Base-by-base conservation (phyloP, 1,140 invertebrate genomes). In the Ditylenchus dipsaci region DNA sequence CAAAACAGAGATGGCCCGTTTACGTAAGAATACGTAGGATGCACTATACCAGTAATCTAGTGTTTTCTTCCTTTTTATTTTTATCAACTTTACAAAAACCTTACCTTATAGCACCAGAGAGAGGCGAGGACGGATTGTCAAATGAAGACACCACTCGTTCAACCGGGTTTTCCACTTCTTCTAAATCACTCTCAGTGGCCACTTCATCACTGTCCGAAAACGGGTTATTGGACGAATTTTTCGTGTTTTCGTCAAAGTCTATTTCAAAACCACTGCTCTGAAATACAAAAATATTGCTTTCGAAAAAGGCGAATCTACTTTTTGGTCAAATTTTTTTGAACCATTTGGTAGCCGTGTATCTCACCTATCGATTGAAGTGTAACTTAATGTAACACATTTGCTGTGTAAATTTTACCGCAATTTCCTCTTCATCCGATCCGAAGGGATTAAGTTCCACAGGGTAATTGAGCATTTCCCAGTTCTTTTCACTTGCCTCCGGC, bases 201-300 rank as follows among this genome's bases (percentile, higher is more conserved):
- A 56, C 63, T n/a, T 65, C 63, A 56, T 56, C 42, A 58, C 42
- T 58, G 26, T 65, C 63, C 19, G 63, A 65, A 29, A 65, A 65
- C 7, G 63, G 63, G 45, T 65, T 65, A n/a, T 65, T 65, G 17
- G 63, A 65, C 3, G 59, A 61, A 33, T 3, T 30, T n/a, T 61
- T 61, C 8, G 29, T 43, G n/a, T 3, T 65, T 58, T 65, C 63
- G 33, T 65, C 63, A 38, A 61, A 65, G 17, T 65, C 61, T 5
- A 65, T 29, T 3, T 65, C 63, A 23, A 56, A 61, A 19, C 57
- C 38, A 15, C 57, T 26, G 17, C 42, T n/a, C 61, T 56, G 33
- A 49, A 65, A 58, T 29, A 21, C 3, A 56, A 60, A 19, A 53
- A 17, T 53, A 7, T n/a, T n/a, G n/a, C n/a, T n/a, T n/a, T n/a